A percentile compares a stretch with the other conserved stretches of the same genome.
Conservation (phyloP, 2,888 invertebrate genomes). For the Drosophila formosana region DNA sequence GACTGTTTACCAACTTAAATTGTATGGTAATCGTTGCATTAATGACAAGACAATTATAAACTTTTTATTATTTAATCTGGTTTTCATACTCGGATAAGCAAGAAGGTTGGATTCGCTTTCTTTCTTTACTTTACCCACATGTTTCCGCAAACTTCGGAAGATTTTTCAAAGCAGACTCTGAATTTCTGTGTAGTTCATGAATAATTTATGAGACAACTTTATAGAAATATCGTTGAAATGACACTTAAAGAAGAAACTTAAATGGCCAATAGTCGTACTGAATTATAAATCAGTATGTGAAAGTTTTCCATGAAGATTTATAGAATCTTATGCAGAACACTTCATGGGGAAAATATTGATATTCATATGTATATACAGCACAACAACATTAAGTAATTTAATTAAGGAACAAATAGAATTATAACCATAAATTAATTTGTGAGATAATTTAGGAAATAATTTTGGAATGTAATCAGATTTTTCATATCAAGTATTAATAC, state of each 20-base stretch:
- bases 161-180: constrained; percentile 32
- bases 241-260: constrained; percentile 48
- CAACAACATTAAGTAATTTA: no score
- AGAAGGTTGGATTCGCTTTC: constrained; percentile 23
- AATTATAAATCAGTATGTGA: constrained; percentile 38
- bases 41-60: constrained; percentile 60
- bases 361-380: not conserved
- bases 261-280: constrained; percentile 27
- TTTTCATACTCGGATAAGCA: constrained; percentile 32
- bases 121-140: constrained; percentile 12
- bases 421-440: no score
- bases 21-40: constrained; percentile 56
- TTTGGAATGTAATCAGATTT: no score
- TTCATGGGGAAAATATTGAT: not conserved
- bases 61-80: constrained; percentile 60
- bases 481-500: no score
- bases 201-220: constrained; percentile 71
- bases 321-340: not conserved
- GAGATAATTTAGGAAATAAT: no score
- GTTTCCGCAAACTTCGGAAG: constrained; percentile 39
- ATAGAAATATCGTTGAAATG: constrained; percentile 55
- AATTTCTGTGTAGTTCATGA: constrained; percentile 50
- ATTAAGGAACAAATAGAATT: no score
- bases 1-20: constrained; percentile 29
- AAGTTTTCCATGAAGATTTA: constrained; percentile 10